These are phyloP conservation scores for Branchipolynoe longqiensis DNA, from an alignment of 2,888 invertebrate genomes.

Conservation along the genomic window DNA sequence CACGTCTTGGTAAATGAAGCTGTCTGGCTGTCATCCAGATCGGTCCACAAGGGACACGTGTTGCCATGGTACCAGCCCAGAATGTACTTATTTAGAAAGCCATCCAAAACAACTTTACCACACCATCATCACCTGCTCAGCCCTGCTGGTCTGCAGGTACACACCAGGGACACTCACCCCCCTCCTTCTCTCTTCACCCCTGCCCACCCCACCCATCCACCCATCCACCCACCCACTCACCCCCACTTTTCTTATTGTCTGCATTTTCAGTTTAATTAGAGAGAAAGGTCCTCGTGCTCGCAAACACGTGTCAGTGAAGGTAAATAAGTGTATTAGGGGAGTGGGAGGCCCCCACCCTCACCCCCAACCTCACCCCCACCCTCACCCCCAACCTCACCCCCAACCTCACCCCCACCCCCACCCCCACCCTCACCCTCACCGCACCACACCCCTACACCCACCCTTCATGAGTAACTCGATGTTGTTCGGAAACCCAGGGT, in stretches of 20 bases:
- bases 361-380: not conserved
- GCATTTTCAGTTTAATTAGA: conserved; percentile 53
- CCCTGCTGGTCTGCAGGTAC: not conserved
- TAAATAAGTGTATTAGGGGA: conserved; percentile 11
- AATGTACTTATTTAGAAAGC: conserved; percentile 55
- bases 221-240: no score
- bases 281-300: conserved; percentile 45
- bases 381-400: no score
- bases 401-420: no score
- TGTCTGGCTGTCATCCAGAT: conserved; percentile 7
- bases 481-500: not conserved
- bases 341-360: not conserved
- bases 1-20: conserved; percentile 34
- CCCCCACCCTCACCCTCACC: no score
- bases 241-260: conserved; percentile 56
- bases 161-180: no score
- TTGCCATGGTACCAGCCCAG: not conserved
- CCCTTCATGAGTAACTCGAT: not conserved
- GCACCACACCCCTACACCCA: no score
- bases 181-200: no score
- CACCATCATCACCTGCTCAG: conserved; percentile 49
- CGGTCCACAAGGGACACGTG: conserved; percentile 29
- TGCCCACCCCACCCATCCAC: no score
- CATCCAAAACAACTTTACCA: conserved; percentile 46
- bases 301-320: conserved; percentile 45